These are phyloP conservation scores for Anhinga rufa DNA, from an alignment of 2,113 vertebrate genomes.

Conservation along the genomic window DNA sequence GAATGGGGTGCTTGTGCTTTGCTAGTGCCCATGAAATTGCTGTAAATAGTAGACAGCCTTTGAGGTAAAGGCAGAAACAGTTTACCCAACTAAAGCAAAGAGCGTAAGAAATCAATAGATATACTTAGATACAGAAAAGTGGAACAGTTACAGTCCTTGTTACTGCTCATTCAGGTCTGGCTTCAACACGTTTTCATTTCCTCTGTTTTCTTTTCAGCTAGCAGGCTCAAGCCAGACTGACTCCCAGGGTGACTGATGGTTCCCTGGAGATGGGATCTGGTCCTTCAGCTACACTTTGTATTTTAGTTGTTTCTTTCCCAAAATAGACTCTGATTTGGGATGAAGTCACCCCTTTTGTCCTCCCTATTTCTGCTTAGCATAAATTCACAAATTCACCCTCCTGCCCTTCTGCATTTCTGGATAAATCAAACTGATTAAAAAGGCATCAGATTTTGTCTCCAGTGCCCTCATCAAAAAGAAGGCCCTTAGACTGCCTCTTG, in stretches of 20 bases:
- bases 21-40: not conserved
- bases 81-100: not conserved
- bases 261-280: not conserved
- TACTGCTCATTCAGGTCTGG: not conserved
- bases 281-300: not conserved
- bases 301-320: not conserved
- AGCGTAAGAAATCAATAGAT: not conserved
- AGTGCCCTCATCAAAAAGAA: not conserved
- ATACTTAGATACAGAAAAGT: not conserved
- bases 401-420: not conserved
- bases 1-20: not conserved
- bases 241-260: not conserved
- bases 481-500: not conserved
- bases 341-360: slow-evolving; percentile 1
- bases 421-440: not conserved
- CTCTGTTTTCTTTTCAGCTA: not conserved
- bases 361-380: not conserved
- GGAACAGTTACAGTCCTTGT: not conserved
- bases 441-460: not conserved
- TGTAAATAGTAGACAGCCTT: not conserved
- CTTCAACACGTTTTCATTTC: not conserved
- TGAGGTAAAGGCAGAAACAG: not conserved
- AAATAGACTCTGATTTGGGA: not conserved
- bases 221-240: not conserved
- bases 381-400: not conserved